Evolutionary conservation across 2,113 vertebrate species (phyloP), one percentile per base, ranked within the genome.

Genomic region (Epinephelus cyanopodus): DNA sequence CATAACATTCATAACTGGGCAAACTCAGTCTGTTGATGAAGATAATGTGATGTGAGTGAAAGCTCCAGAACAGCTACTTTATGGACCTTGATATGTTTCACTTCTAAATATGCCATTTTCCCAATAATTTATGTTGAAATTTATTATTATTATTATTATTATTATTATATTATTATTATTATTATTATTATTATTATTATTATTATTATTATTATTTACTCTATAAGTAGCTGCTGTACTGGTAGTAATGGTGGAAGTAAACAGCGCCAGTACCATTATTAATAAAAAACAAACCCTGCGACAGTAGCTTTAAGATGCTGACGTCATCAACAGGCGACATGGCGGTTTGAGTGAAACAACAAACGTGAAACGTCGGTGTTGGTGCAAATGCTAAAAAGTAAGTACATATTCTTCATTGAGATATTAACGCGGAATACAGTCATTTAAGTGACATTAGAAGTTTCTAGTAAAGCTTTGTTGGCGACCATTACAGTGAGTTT

Each of bases 251-350:
- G 54, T 14, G 6, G n/a, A 50, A 50, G 5, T 6, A 50, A 3
- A 48, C 12, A 48, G 13, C 0, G 3, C 1, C 12, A 47, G 12
- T 13, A 14, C 33, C 33, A 48, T 0, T 17, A 48, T 4, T 14
- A 14, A 12, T 1, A 54, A 11, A 14, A 14, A 29, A 54, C 8
- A 54, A 21, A 8, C n/a, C n/a, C 25, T 11, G 39, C 63, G 8
- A 13, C 53, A 6, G 33, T 37, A 7, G 6, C 33, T 37, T 37
- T 6, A 7, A 7, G 33, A 37, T 7, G 33, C 4, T 37, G 33
- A 78, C 89, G 92, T 93, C 83, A 92, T 93, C 82, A 82, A 39
- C 0, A 27, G 0, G 82, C 88, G 90, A 86, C 89, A 25, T 0
- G 8, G 3, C 13, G 3, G 0, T 13, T 25, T 18, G 18, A 15